Evolutionary conservation across 2,797 vertebrate species (phyloP).

Genomic region (Mallotus villosus): DNA sequence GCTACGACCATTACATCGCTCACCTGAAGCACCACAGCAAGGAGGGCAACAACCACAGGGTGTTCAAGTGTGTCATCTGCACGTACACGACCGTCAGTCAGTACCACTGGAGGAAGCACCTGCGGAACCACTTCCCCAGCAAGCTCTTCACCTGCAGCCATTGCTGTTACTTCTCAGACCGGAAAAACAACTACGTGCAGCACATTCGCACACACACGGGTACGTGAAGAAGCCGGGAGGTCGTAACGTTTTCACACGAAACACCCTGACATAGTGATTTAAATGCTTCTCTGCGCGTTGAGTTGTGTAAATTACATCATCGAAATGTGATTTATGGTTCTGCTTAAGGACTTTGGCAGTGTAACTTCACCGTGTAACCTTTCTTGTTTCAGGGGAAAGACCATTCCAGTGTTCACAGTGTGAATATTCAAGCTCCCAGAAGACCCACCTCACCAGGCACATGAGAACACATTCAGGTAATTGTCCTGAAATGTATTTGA

Average conservation of each 20-base stretch:
- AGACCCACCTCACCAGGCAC: slow-evolving; percentile 95
- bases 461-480: slow-evolving; percentile 98
- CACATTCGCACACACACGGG: slow-evolving; percentile 97
- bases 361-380: background rate
- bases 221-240: slow-evolving; percentile 50
- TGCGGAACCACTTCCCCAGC: slow-evolving; percentile 96
- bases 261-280: too few species aligned
- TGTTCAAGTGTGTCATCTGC: slow-evolving; percentile 94
- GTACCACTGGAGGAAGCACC: slow-evolving; percentile 99
- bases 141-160: slow-evolving; percentile 96
- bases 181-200: slow-evolving; percentile 98
- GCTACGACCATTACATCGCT: slow-evolving; percentile 95
- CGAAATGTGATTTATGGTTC: background rate
- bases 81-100: slow-evolving; percentile 95
- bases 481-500: slow-evolving; percentile 40
- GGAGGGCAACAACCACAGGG: slow-evolving; percentile 86
- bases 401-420: slow-evolving; percentile 94
- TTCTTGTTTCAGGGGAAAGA: slow-evolving; percentile 82
- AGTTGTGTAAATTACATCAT: too few species aligned
- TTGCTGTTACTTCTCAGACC: slow-evolving; percentile 96
- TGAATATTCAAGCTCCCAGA: slow-evolving; percentile 97
- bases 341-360: background rate
- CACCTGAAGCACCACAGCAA: slow-evolving; percentile 96
- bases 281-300: too few species aligned
- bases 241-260: background rate